Base-by-base conservation (phyloP, 2,888 invertebrate genomes). In the Ochropacha duplaris region DNA sequence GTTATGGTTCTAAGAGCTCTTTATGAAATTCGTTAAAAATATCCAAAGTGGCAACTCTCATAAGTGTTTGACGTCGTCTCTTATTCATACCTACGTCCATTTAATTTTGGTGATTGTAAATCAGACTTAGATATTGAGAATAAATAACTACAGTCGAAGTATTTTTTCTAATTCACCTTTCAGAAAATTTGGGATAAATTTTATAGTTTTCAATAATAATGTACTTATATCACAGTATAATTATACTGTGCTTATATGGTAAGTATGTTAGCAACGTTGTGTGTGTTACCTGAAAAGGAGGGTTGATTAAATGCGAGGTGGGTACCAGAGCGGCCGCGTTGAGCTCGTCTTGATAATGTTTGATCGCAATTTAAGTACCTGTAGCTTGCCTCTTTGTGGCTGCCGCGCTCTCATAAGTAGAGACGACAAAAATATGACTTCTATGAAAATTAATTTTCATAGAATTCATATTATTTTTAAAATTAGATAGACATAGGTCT, bases 311-410 rank as follows among this genome's bases (percentile, higher is more conserved):
- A n/a, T 64, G 69, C 66, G 68, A 62, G 58, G 61, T 59, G 68
- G 31, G 52, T 52, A 52, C 16, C 39, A 44, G 16, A 44, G 39
- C 39, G 39, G 54, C 51, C 31, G 54, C 51, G 51, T 31, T 28
- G 51, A 52, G 68, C 71, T 69, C 68, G 76, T 70, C 77, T 79
- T 81, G 79, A 87, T 83, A 83, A 84, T 82, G 82, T 86, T 85
- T 86, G 85, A 86, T 86, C 83, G 86, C 81, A 73, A 83, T 86
- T 85, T 86, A 88, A 88, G 81, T 85, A 86, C 86, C 86, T 87
- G 84, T 84, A 82, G 65, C 69, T 60, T 62, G 70, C 78, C 74
- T 78, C 87, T 86, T 86, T 87, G 85, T 83, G 70, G 69, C 69
- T 65, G 74, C 83, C 80, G 83, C 82, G 69, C 74, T 72, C 69